These are phyloP conservation scores for Hypotaenidia philippensis DNA, from an alignment of 2,797 vertebrate genomes.

Conservation along the genomic window DNA sequence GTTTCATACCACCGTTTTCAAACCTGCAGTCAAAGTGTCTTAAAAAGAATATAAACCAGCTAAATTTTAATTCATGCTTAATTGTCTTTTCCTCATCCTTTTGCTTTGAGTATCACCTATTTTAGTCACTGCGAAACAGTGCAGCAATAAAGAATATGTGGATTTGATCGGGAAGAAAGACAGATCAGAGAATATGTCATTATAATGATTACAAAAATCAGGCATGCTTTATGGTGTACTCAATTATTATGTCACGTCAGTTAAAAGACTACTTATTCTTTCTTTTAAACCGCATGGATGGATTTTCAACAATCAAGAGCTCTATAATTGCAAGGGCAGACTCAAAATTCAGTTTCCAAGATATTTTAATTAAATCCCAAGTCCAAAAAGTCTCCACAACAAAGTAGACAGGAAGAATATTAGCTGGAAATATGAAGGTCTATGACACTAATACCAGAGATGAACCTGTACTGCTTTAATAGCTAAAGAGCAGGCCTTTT, in stretches of 20 bases:
- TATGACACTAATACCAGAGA: slow-evolving; percentile 44
- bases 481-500: not conserved
- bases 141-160: not conserved
- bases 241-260: not conserved
- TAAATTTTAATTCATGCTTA: not conserved
- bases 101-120: not conserved
- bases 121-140: not conserved
- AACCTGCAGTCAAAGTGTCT: not conserved
- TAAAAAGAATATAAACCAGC: not conserved
- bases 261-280: slow-evolving; percentile 29
- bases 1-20: not conserved
- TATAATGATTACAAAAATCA: slow-evolving; percentile 53
- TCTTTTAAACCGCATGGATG: slow-evolving; percentile 50
- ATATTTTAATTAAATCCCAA: slow-evolving; percentile 63
- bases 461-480: not conserved
- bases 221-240: not conserved
- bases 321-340: slow-evolving; percentile 22
- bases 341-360: slow-evolving; percentile 55
- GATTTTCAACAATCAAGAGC: slow-evolving; percentile 40
- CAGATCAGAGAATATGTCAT: not conserved
- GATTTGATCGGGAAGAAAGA: slow-evolving; percentile 21
- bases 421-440: slow-evolving; percentile 57
- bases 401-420: slow-evolving; percentile 59
- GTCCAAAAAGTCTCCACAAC: slow-evolving; percentile 55
- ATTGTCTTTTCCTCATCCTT: not conserved